Base-by-base conservation (phyloP, 2,888 invertebrate genomes). In the Xestia xanthographa region DNA sequence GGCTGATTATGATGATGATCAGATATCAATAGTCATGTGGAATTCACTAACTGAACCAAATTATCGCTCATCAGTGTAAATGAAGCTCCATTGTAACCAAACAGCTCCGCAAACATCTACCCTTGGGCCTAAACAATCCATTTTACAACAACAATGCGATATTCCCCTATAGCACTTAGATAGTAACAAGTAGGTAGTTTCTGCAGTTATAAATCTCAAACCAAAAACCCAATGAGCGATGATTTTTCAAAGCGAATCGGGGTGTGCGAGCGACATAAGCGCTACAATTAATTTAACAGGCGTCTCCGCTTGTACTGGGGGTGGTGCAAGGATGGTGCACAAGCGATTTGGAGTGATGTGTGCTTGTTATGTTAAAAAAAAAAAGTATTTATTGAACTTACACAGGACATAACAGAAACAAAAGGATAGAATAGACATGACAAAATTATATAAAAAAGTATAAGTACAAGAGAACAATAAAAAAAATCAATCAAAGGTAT, bases 241-340 rank as follows among this genome's bases (percentile, higher is more conserved):
- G 94, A 95, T 95, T 95, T 95, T 96, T 95, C 95, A 95, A 93
- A 94, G 92, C 91, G 91, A 92, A 91, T 92, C 93, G 88, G 90
- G 92, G 94, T 91, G 94, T 94, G 93, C 91, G 87, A 86, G 91
- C 91, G 95, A 95, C 95, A 92, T 94, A 93, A 94, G 93, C 92
- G 92, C 91, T 92, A 94, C 95, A 95, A 96, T 96, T 96, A 96
- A 96, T 95, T 94, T 94, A 88, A 91, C 89, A 87, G 92, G 89
- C 92, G 91, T 92, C 93, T 93, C 86, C 87, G 88, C 89, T 83
- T 76, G 81, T 80, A 80, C 69, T 26, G 53, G 34, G 53, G 56
- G 12, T 67, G 83, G 77, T 29, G 22, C 72, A 77, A 76, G 66
- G 12, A 48, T 53, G 0, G 20, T 11, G 1, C 29, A 43, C 8